phyloP scores from a whole-genome alignment of 2,797 vertebrate species.

The Spondyliosoma cantharus region DNA sequence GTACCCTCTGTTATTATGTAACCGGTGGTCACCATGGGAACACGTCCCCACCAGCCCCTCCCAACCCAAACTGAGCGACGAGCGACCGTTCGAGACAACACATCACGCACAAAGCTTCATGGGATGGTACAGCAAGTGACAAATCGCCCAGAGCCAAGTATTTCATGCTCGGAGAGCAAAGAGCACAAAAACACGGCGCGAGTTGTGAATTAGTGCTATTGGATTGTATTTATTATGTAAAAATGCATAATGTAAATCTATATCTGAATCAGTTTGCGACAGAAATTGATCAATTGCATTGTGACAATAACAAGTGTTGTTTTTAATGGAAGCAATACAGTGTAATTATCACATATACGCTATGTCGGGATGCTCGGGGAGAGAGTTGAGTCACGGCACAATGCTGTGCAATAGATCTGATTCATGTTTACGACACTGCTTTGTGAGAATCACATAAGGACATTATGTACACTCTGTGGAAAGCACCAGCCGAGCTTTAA shows the following conservation, averaged over 20 bases:
- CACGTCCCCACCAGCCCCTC: conserved; percentile 41
- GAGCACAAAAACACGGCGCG: conserved; percentile 53
- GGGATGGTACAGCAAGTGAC: conserved; percentile 66
- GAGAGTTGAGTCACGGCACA: conserved; percentile 24
- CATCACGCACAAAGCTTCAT: conserved; percentile 62
- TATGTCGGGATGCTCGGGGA: conserved; percentile 13
- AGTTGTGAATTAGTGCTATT: conserved; percentile 41
- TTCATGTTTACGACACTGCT: conserved; percentile 40
- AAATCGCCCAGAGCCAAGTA: conserved; percentile 57
- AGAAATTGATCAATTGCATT: conserved; percentile 44
- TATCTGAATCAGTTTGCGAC: conserved; percentile 36
- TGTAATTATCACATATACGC: conserved; percentile 36
- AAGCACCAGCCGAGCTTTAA: conserved; percentile 25
- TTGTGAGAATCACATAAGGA: conserved; percentile 47
- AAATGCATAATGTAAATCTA: conserved; percentile 46
- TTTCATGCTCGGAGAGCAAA: conserved; percentile 55
- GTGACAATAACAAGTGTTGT: not conserved
- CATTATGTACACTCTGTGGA: conserved; percentile 47
- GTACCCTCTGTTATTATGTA: conserved; percentile 75
- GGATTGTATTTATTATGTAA: conserved; percentile 64
- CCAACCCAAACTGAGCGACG: not conserved
- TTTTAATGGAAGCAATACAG: conserved; percentile 41
- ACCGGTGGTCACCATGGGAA: conserved; percentile 78
- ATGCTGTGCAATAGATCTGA: conserved; percentile 25
- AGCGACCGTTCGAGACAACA: conserved; percentile 62